phyloP scores from a whole-genome alignment of 2,113 vertebrate genomes.

The Corythornis madagascariensis region DNA sequence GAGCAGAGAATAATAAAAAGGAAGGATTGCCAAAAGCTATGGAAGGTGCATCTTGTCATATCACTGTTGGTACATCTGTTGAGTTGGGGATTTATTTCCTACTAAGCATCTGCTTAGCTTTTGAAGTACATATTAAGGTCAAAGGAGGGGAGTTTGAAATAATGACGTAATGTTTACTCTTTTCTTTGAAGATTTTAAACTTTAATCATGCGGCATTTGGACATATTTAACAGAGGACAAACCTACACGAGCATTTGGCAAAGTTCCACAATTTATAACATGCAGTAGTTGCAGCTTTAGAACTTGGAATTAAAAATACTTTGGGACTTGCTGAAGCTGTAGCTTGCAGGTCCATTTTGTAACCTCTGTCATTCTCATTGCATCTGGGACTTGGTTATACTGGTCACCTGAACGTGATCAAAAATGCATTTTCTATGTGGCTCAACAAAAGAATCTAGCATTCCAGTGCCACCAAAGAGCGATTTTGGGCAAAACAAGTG shows the following conservation, averaged over 20 bases:
- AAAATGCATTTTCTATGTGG: background rate
- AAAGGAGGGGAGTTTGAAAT: slow-evolving; percentile 67
- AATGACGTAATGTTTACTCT: slow-evolving; percentile 67
- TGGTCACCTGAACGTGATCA: background rate
- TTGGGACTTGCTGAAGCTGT: background rate
- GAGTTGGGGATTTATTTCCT: slow-evolving; percentile 73
- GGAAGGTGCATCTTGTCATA: slow-evolving; percentile 41
- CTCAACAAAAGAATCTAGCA: background rate
- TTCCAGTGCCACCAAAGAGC: background rate
- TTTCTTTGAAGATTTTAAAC: slow-evolving; percentile 70
- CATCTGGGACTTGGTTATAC: background rate
- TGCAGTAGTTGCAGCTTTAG: background rate
- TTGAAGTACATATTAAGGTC: slow-evolving; percentile 71
- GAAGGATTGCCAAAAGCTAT: slow-evolving; percentile 72
- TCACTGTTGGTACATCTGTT: slow-evolving; percentile 63
- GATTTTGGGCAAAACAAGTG: background rate
- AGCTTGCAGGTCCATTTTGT: background rate
- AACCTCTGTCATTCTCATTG: background rate
- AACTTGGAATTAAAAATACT: background rate
- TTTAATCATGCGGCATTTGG: slow-evolving; percentile 56
- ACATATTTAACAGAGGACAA: slow-evolving; percentile 41
- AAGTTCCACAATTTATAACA: background rate
- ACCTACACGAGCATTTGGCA: slow-evolving; percentile 28
- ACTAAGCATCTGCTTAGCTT: slow-evolving; percentile 70
- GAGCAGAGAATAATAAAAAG: slow-evolving; percentile 67